These are phyloP conservation scores for Papilio xuthus DNA, from an alignment of 1,140 invertebrate genomes.

Conservation along the genomic window DNA sequence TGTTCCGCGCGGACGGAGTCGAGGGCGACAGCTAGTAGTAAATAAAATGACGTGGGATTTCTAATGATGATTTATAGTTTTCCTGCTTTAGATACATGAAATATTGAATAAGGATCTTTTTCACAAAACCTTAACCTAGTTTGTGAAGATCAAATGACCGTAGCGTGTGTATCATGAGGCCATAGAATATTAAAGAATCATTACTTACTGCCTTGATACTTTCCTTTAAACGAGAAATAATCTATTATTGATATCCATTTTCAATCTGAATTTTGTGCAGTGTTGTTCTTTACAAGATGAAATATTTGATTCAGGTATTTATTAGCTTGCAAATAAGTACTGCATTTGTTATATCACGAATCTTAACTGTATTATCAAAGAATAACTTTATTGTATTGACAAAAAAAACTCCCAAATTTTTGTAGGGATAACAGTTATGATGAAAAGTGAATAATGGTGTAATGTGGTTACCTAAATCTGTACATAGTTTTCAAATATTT, in stretches of 20 bases:
- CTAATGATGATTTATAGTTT: background rate
- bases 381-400: background rate
- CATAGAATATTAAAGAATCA: background rate
- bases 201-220: conserved; percentile 27
- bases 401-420: background rate
- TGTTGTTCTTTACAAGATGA: conserved; percentile 23
- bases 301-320: conserved; percentile 30
- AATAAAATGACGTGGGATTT: background rate
- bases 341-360: background rate
- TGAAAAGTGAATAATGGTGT: background rate
- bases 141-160: conserved; percentile 27
- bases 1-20: too few species aligned
- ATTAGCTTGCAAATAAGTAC: background rate
- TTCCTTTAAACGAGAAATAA: conserved; percentile 30
- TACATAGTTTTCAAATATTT: conserved; percentile 39
- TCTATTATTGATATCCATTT: conserved; percentile 37
- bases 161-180: conserved; percentile 42
- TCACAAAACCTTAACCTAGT: conserved; percentile 41
- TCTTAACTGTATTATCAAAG: background rate
- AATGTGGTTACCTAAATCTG: background rate
- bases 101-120: conserved; percentile 9
- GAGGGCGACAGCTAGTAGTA: too few species aligned
- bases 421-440: background rate
- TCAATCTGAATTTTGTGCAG: conserved; percentile 39
- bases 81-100: background rate